Percentiles rank a stretch among this genome's conserved stretches.
phyloP scores from a whole-genome alignment of 2,797 vertebrate genomes.

The Esox lucius region DNA sequence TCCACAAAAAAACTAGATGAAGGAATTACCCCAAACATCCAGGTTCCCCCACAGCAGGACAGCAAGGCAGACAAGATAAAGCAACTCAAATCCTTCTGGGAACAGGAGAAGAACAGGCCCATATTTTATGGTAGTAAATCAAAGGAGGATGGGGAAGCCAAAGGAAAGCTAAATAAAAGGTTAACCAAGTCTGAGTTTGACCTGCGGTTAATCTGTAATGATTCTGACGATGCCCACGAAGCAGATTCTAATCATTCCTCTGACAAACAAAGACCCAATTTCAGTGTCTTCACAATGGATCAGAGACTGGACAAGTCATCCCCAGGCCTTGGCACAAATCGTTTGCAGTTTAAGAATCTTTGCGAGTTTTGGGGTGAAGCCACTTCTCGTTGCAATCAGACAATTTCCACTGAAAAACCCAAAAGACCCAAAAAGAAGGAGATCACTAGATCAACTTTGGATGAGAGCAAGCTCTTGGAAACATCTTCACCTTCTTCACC shows the following conservation, averaged over 20 bases:
- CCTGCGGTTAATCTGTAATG: constrained; percentile 58
- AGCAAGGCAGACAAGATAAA: constrained; percentile 64
- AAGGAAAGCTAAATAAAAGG: constrained; percentile 65
- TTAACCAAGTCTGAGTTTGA: constrained; percentile 77
- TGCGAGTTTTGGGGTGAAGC: constrained; percentile 86
- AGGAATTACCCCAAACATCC: constrained; percentile 38
- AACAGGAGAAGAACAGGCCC: constrained; percentile 66
- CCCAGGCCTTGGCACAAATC: constrained; percentile 64
- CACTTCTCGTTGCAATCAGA: constrained; percentile 49
- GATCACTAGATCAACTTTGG: constrained; percentile 32
- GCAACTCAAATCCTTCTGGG: constrained; percentile 73
- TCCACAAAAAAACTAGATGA: constrained; percentile 48
- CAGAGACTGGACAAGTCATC: constrained; percentile 74
- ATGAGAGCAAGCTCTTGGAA: constrained; percentile 32
- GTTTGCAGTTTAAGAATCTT: constrained; percentile 82
- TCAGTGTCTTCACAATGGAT: constrained; percentile 75
- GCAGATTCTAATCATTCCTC: constrained; percentile 9
- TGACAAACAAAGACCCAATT: constrained; percentile 57
- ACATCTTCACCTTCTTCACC: constrained; percentile 29
- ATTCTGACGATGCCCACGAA: constrained; percentile 51
- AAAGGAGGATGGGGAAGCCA: constrained; percentile 44
- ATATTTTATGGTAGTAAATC: constrained; percentile 41
- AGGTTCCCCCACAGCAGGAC: constrained; percentile 51
- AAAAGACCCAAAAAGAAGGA: constrained; percentile 63
- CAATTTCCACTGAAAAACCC: constrained; percentile 44